A percentile compares a stretch with the other conserved stretches of the same genome.
phyloP scores from a whole-genome alignment of 2,113 vertebrate species.

The Peromyscus maniculatus region DNA sequence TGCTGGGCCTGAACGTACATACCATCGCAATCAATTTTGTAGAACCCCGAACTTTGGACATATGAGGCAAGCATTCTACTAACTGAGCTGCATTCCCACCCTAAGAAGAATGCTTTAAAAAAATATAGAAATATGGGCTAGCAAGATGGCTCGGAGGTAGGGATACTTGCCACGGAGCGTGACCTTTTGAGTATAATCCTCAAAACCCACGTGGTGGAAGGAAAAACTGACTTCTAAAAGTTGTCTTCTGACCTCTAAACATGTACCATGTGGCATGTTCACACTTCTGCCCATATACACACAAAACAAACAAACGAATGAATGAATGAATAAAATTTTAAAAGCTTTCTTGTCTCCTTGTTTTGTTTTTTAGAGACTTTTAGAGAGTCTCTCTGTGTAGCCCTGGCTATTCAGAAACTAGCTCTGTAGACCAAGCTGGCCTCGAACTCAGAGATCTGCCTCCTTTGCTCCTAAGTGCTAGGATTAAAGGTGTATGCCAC shows the following conservation, averaged over 20 bases:
- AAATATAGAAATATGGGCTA: not conserved
- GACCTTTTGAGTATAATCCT: not conserved
- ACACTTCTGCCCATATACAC: not conserved
- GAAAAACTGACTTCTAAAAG: not conserved
- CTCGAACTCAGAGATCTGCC: not conserved
- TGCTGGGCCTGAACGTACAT: not conserved
- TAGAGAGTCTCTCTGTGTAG: not conserved
- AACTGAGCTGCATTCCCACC: too few species aligned
- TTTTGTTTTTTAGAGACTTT: not conserved
- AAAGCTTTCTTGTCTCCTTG: not conserved
- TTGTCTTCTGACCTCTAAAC: not conserved
- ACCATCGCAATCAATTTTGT: not conserved
- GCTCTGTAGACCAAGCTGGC: not conserved
- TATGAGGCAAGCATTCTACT: not conserved
- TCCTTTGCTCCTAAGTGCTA: not conserved
- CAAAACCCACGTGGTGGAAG: not conserved
- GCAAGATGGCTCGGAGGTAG: not conserved
- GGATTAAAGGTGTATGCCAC: not conserved
- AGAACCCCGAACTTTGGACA: not conserved
- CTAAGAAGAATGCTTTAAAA: not conserved
- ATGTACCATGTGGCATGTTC: not conserved
- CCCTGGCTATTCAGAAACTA: not conserved
- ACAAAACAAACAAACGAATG: not conserved
- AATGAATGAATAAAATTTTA: not conserved
- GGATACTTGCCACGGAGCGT: not conserved